phyloP scores from a whole-genome alignment of 1,140 invertebrate species.

The Drosophila kikkawai region DNA sequence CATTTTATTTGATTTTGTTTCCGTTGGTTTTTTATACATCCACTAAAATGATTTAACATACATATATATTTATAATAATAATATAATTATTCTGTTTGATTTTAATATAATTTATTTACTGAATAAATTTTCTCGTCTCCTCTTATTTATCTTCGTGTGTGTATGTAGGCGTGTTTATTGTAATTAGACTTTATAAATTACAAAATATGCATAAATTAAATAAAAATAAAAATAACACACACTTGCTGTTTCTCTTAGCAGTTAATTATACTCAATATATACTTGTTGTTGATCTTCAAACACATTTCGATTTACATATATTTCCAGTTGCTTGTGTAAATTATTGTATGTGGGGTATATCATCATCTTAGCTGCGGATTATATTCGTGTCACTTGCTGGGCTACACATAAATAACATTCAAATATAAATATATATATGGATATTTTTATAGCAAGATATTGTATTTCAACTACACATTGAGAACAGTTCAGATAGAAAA shows the following conservation, averaged over 20 bases:
- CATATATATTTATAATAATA: conserved; percentile 63
- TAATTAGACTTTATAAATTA: conserved; percentile 43
- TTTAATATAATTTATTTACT: conserved; percentile 66
- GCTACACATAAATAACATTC: conserved; percentile 55
- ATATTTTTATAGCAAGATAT: conserved; percentile 60
- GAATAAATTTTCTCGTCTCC: conserved; percentile 61
- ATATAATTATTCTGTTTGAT: conserved; percentile 64
- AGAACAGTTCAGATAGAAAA: conserved; percentile 70
- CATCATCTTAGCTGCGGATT: conserved; percentile 49
- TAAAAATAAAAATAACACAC: conserved; percentile 56
- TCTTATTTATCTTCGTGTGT: conserved; percentile 43
- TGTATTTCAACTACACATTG: conserved; percentile 72
- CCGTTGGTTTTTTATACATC: conserved; percentile 70
- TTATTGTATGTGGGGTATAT: conserved; percentile 43
- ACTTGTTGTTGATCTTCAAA: conserved; percentile 30
- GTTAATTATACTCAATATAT: conserved; percentile 33
- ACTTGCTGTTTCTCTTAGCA: conserved; percentile 51
- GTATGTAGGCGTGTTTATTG: conserved; percentile 46
- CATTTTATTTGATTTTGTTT: conserved; percentile 69
- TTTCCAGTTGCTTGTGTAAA: conserved; percentile 60
- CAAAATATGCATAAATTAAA: conserved; percentile 56
- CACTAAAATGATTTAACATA: conserved; percentile 83
- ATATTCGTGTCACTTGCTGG: conserved; percentile 44
- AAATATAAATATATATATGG: conserved; percentile 54
- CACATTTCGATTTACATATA: conserved; percentile 44